Evolutionary conservation across 2,888 invertebrate species (phyloP), one percentile per base, ranked within the genome.

Genomic region (Hirtodrosophila alboralis): DNA sequence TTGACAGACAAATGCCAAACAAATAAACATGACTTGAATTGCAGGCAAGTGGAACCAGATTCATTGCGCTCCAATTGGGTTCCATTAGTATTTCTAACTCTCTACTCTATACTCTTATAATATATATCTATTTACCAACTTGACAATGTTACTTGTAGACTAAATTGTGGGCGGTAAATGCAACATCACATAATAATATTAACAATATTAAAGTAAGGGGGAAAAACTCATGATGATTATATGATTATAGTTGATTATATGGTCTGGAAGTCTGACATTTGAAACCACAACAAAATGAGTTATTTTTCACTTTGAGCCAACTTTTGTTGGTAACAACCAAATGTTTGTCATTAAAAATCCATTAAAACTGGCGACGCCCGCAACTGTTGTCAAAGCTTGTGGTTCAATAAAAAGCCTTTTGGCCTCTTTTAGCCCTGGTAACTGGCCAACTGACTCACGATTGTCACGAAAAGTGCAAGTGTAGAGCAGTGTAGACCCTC

Each of bases 301-400:
- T 83, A 78, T 83, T 78, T 75, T 75, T 72, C 64, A 66, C 58
- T 72, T 72, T 43, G 14, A 28, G 48, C 37, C 66, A 71, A 64
- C 58, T 52, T 27, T 10, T 27, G 33, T n/a, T n/a, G n/a, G n/a
- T n/a, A n/a, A n/a, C n/a, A n/a, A 38, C 56, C 73, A 70, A 66
- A 63, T 60, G 59, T 4, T 60, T 74, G 84, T 86, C 86, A 83
- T 83, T 83, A 83, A 83, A 83, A 86, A 70, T 41, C 69, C 81
- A 83, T 83, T 83, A 83, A n/a, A 67, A 71, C 34, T 30, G 28
- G 33, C 41, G 27, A 49, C 73, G 61, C 52, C 60, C 68, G 56
- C 67, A 67, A 67, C 69, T 70, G 78, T 78, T 45, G 70, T 77
- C 66, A 63, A 63, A 58, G 61, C 43, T 76, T 80, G 84, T 59